Percentiles rank a stretch among this genome's conserved stretches.
Conservation (phyloP, 2,888 invertebrate genomes). For the Drosophila lutescens region DNA sequence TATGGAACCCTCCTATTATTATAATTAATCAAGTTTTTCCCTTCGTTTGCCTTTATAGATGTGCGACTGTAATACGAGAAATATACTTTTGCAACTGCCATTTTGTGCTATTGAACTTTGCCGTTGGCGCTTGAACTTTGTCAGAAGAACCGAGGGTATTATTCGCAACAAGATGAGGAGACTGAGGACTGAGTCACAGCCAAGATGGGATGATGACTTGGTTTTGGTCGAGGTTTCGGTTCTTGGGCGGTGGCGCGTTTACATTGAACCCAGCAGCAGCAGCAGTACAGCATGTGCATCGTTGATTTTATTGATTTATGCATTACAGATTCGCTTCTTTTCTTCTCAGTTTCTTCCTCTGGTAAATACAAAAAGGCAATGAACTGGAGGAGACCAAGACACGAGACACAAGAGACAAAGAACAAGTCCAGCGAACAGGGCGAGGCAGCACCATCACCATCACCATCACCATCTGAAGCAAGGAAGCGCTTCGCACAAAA, state of each 20-base stretch:
- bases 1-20: neutral
- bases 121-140: constrained; percentile 59
- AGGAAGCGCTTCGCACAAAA: constrained; percentile 21
- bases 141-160: constrained; percentile 31
- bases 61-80: constrained; percentile 12
- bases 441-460: constrained; percentile 19
- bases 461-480: constrained; percentile 1
- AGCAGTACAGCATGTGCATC: constrained; percentile 3
- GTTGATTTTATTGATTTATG: constrained; percentile 47
- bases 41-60: neutral
- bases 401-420: constrained; percentile 14
- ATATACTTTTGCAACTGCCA: constrained; percentile 40
- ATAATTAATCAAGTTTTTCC: neutral
- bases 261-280: neutral
- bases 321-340: constrained; percentile 33
- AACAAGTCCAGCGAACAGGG: constrained; percentile 32
- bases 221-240: neutral
- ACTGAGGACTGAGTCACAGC: constrained; percentile 40
- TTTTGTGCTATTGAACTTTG: constrained; percentile 70
- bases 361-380: constrained; percentile 31
- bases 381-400: constrained; percentile 32
- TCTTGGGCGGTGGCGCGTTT: constrained; percentile 22
- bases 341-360: constrained; percentile 18
- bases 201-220: constrained; percentile 28
- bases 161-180: constrained; percentile 10